A percentile compares a stretch with the other conserved stretches of the same genome.
Evolutionary conservation across 2,113 vertebrate genomes (phyloP).

Genomic region (Hippocampus mohnikei): DNA sequence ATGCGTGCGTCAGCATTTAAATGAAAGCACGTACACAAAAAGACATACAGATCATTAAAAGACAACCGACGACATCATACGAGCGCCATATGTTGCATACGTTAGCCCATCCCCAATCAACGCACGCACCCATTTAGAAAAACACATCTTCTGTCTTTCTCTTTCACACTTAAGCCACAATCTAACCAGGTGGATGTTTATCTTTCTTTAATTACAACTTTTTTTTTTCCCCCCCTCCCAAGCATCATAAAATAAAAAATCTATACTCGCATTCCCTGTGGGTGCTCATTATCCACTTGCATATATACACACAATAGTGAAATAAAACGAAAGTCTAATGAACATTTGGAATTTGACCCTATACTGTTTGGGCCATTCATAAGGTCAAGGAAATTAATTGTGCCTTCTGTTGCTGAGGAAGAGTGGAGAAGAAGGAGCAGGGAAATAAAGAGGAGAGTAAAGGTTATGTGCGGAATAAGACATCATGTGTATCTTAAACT

Average conservation of each 20-base stretch:
- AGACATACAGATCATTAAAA: slow-evolving; percentile 20
- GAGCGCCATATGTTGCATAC: slow-evolving; percentile 34
- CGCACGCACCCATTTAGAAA: slow-evolving; percentile 19
- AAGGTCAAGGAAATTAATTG: slow-evolving; percentile 69
- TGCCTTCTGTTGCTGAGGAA: slow-evolving; percentile 35
- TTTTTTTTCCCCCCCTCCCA: slow-evolving; percentile 29
- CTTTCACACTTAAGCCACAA: slow-evolving; percentile 15
- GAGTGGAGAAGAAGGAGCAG: not conserved
- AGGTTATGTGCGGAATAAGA: slow-evolving; percentile 45
- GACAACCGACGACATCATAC: slow-evolving; percentile 25
- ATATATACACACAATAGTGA: slow-evolving; percentile 62
- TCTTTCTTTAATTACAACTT: slow-evolving; percentile 56
- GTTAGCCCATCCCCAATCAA: slow-evolving; percentile 6
- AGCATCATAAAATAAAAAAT: slow-evolving; percentile 63
- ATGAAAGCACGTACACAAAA: slow-evolving; percentile 11
- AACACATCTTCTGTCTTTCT: slow-evolving; percentile 25
- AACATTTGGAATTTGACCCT: slow-evolving; percentile 60
- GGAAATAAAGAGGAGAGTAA: slow-evolving; percentile 21
- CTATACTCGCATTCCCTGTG: slow-evolving; percentile 54
- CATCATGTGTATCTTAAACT: slow-evolving; percentile 34
- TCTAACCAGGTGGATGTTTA: slow-evolving; percentile 64
- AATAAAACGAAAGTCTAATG: slow-evolving; percentile 60
- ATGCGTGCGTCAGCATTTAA: slow-evolving; percentile 21
- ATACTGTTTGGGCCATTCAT: slow-evolving; percentile 46
- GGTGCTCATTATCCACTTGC: slow-evolving; percentile 64